A percentile compares a stretch with the other conserved stretches of the same genome.
phyloP scores from a whole-genome alignment of 2,888 invertebrate species.

The Isoperla grammatica region DNA sequence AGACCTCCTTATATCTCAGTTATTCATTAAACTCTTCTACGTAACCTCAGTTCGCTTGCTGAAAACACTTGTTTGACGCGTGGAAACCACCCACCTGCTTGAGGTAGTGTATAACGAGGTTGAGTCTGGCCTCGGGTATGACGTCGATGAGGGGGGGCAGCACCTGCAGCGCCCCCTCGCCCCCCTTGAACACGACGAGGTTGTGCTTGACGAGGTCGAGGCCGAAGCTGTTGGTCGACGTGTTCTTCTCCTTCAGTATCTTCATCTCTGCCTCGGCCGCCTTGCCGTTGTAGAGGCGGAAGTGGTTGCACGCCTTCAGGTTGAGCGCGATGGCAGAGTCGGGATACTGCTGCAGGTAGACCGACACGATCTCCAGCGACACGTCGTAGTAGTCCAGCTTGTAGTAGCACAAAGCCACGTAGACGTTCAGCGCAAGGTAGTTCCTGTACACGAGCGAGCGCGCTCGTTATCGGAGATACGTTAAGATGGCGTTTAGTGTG shows the following conservation, averaged over 20 bases:
- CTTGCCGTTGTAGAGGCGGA: constrained; percentile 85
- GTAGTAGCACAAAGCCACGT: constrained; percentile 96
- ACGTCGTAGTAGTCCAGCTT: constrained; percentile 98
- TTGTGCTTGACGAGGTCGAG: constrained; percentile 93
- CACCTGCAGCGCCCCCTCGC: constrained; percentile 89
- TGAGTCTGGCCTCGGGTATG: constrained; percentile 92
- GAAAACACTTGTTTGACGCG: too few species aligned
- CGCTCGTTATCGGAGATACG: too few species aligned
- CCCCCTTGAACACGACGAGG: constrained; percentile 88
- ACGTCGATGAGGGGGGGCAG: constrained; percentile 90
- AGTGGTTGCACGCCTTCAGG: constrained; percentile 80
- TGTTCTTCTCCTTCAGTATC: constrained; percentile 66
- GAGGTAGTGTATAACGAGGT: constrained; percentile 91
- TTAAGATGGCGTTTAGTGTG: too few species aligned
- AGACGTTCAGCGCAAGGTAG: constrained; percentile 90
- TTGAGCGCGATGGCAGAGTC: constrained; percentile 95
- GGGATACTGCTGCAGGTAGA: constrained; percentile 85
- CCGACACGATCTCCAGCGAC: constrained; percentile 92
- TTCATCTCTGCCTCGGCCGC: constrained; percentile 90
- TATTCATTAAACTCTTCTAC: too few species aligned
- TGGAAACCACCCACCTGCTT: constrained; percentile 60
- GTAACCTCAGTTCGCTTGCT: too few species aligned
- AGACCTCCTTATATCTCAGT: too few species aligned
- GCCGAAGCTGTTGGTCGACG: constrained; percentile 64
- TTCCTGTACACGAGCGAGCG: neutral